Percentiles rank a stretch among this genome's conserved stretches.
phyloP scores from a whole-genome alignment of 2,113 vertebrate genomes.

The Orycteropus afer region DNA sequence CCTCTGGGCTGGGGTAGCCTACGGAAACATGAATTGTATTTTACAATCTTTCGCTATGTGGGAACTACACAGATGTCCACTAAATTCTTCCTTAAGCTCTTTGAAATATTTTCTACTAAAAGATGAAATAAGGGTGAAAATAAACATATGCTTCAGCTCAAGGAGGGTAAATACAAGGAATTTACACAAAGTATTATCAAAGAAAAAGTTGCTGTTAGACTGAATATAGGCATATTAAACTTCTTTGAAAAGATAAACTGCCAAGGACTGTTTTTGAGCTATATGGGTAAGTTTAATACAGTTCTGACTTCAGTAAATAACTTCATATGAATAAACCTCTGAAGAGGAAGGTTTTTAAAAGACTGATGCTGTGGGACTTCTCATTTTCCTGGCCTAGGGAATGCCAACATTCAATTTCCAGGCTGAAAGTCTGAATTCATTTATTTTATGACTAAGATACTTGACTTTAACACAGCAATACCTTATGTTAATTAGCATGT shows the following conservation, averaged over 20 bases:
- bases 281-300: neutral
- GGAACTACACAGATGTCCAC: neutral
- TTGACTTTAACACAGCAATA: neutral
- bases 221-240: neutral
- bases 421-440: conserved; percentile 20
- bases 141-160: neutral
- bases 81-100: neutral
- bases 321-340: neutral
- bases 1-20: neutral
- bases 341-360: neutral
- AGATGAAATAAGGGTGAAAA: neutral
- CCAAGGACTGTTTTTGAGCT: neutral
- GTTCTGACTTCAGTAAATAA: conserved; percentile 16
- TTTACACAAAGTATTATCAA: neutral
- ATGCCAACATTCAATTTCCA: neutral
- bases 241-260: conserved; percentile 26
- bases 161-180: neutral
- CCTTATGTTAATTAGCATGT: conserved; percentile 21
- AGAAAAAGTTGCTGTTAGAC: conserved; percentile 6
- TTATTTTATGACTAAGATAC: conserved; percentile 39
- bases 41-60: neutral
- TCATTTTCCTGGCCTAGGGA: neutral
- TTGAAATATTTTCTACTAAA: conserved; percentile 27
- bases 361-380: neutral
- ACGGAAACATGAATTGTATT: neutral